Evolutionary conservation across 2,888 invertebrate species (phyloP), one percentile per base, ranked within the genome.

Genomic region (Taphrorychus bicolor): DNA sequence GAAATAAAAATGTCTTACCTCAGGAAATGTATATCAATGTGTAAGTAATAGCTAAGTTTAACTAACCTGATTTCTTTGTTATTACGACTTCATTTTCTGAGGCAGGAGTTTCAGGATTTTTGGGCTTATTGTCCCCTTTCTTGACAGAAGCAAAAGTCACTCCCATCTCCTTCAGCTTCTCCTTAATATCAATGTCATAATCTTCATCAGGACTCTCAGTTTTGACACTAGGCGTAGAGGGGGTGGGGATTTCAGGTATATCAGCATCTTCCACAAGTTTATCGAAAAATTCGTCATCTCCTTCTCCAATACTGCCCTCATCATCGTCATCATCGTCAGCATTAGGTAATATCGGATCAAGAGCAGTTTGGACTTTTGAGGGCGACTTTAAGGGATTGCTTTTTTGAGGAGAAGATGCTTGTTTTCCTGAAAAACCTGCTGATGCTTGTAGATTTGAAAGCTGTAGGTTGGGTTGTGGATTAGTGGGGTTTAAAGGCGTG

Each of bases 81-180:
- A 76, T 96, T 85, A 78, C 94, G 90, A 82, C 95, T 93, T 77
- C 93, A 87, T 71, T 95, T 85, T 81, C 94, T 85, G 82, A 89
- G 85, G 82, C 89, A 88, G 63, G 87, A 76, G 73, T 72, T 14
- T 32, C 57, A 70, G 79, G 79, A 42, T 76, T 72, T 69, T 82
- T 81, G 72, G 81, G 81, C 3, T 81, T 78, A 57, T n/a, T n/a
- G 5, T 82, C 82, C 2, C 81, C 81, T 69, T 82, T 83, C 69
- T 82, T 83, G 0, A 82, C 83, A 1, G 83, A 82, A 72, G 83
- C 82, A 71, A 83, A 82, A 68, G 82, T 83, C 42, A 83, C 81
- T 32, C 87, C 87, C 87, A 88, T 87, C 80, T 88, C 88, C 76
- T 87, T 87, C 52, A 87, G 78, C 77, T 88, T 88, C 72, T 88